phyloP scores from a whole-genome alignment of 2,113 vertebrate genomes.

The Mirounga angustirostris region DNA sequence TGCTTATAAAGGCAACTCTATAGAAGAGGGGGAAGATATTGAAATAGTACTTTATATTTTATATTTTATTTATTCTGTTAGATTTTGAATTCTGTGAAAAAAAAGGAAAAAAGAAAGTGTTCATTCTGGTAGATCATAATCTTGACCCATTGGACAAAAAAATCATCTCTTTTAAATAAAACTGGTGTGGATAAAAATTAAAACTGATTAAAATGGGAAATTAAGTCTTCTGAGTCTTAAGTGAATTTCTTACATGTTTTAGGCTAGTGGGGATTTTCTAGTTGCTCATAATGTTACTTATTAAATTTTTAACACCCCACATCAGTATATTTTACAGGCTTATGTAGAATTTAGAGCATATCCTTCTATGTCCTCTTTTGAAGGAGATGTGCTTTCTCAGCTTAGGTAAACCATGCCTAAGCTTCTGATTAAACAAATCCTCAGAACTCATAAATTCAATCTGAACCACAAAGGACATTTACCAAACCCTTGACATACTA shows the following conservation, averaged over 20 bases:
- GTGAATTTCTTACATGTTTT: conserved; percentile 15
- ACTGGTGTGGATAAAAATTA: background rate
- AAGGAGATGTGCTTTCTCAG: background rate
- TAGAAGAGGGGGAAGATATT: background rate
- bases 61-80: background rate
- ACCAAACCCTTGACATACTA: background rate
- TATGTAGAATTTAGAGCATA: background rate
- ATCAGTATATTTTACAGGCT: background rate
- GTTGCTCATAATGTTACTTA: background rate
- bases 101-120: background rate
- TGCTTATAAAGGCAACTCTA: background rate
- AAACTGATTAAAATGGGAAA: background rate
- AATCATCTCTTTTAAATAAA: background rate
- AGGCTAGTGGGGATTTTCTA: background rate
- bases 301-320: background rate
- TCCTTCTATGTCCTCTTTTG: background rate
- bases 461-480: background rate
- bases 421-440: background rate
- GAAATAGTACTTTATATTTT: background rate
- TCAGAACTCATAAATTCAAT: background rate
- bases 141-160: background rate
- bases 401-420: background rate
- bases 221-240: background rate
- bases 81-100: background rate
- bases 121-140: background rate